phyloP scores from a whole-genome alignment of 2,113 vertebrate species.

The Pterocles orientalis region DNA sequence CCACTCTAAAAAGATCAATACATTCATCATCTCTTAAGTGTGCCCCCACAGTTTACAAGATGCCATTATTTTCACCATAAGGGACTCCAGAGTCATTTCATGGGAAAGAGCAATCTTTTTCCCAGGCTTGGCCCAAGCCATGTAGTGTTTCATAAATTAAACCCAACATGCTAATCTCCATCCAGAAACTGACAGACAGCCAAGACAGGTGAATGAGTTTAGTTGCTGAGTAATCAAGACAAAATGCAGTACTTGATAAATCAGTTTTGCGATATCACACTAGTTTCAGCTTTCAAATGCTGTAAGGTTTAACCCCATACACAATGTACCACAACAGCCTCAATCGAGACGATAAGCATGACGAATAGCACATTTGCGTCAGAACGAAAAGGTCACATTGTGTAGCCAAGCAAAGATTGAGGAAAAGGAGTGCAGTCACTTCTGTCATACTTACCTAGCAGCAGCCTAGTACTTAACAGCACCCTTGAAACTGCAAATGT shows the following conservation, averaged over 20 bases:
- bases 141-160: background rate
- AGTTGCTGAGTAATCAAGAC: slow-evolving; percentile 42
- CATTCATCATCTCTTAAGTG: background rate
- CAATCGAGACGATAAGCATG: background rate
- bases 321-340: background rate
- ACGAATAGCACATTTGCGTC: background rate
- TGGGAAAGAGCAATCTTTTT: background rate
- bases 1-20: background rate
- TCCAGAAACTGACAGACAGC: background rate
- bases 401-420: background rate
- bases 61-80: background rate
- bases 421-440: background rate
- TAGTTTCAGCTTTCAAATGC: slow-evolving; percentile 17
- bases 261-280: background rate
- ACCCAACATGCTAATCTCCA: background rate
- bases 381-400: slow-evolving; percentile 34
- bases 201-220: slow-evolving; percentile 5
- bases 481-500: slow-evolving; percentile 16
- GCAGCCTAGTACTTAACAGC: background rate
- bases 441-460: background rate
- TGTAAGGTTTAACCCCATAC: background rate
- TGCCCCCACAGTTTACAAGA: background rate
- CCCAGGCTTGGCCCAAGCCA: background rate
- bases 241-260: slow-evolving; percentile 5
- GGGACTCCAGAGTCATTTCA: background rate